A percentile compares a stretch with the other conserved stretches of the same genome.
phyloP scores from a whole-genome alignment of 2,888 invertebrate species.

The Petrolisthes cinctipes region DNA sequence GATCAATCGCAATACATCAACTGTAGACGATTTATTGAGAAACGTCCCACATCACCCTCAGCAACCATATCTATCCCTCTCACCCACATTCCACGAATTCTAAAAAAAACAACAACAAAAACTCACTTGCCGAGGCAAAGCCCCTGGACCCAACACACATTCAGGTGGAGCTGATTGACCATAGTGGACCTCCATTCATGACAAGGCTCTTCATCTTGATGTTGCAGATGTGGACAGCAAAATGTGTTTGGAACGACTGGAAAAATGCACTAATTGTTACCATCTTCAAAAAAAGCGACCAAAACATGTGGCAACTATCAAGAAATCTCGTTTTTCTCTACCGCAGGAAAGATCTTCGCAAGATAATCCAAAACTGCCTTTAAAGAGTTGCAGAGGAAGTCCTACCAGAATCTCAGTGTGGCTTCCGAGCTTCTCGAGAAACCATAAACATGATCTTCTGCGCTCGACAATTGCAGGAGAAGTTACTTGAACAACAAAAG shows the following conservation, averaged over 20 bases:
- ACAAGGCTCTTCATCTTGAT: background rate
- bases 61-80: background rate
- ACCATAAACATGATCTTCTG: conserved; percentile 25
- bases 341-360: background rate
- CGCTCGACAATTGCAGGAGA: conserved; percentile 21
- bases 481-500: conserved; percentile 5
- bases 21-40: background rate
- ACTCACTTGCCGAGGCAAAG: background rate
- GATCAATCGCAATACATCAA: background rate
- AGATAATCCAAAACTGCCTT: too few relatives aligned
- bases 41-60: background rate
- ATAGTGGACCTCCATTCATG: background rate
- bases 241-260: background rate
- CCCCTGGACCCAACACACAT: background rate
- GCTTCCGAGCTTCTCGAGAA: background rate
- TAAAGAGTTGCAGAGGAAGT: background rate
- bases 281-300: background rate
- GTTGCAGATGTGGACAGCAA: background rate
- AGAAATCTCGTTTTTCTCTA: background rate
- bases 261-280: conserved; percentile 10
- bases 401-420: conserved; percentile 14
- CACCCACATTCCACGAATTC: conserved; percentile 2
- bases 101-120: background rate
- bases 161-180: background rate
- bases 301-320: conserved; percentile 10